Conservation (phyloP, 2,888 invertebrate genomes). For the Andrena camellia region DNA sequence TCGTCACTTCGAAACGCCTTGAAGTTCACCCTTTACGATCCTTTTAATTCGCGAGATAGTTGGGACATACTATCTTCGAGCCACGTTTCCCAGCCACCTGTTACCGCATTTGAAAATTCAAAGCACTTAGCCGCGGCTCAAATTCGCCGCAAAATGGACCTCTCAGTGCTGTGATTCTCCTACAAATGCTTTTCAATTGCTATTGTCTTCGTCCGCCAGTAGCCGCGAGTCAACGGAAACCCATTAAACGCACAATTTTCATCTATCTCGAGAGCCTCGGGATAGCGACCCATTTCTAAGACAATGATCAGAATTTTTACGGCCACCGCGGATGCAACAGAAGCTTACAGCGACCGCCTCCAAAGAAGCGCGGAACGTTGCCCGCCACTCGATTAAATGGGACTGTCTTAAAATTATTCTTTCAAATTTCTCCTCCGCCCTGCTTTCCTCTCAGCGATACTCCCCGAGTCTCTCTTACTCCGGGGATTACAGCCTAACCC, state of each 20-base stretch:
- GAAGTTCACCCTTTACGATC: neutral
- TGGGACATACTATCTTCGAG: neutral
- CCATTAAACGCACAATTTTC: neutral
- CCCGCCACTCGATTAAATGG: neutral
- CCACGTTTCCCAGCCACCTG: neutral
- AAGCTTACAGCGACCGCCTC: neutral
- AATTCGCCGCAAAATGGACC: neutral
- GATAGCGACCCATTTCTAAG: conserved; percentile 4
- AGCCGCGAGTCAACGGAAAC: neutral
- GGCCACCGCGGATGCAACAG: neutral
- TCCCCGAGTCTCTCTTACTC: conserved; percentile 1
- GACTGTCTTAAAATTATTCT: conserved; percentile 7
- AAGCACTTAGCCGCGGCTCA: neutral
- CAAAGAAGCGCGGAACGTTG: neutral
- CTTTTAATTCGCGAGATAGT: neutral
- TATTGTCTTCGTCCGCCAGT: neutral
- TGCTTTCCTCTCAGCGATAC: neutral
- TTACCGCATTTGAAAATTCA: conserved; percentile 10
- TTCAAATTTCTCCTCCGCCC: neutral
- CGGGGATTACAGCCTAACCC: neutral
- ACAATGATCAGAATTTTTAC: neutral
- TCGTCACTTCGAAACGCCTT: neutral
- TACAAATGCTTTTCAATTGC: neutral
- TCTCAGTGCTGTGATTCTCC: neutral
- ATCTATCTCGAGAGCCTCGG: neutral